These are phyloP conservation scores for Drosophila malerkotliana DNA, from an alignment of 1,140 invertebrate genomes.

Conservation along the genomic window DNA sequence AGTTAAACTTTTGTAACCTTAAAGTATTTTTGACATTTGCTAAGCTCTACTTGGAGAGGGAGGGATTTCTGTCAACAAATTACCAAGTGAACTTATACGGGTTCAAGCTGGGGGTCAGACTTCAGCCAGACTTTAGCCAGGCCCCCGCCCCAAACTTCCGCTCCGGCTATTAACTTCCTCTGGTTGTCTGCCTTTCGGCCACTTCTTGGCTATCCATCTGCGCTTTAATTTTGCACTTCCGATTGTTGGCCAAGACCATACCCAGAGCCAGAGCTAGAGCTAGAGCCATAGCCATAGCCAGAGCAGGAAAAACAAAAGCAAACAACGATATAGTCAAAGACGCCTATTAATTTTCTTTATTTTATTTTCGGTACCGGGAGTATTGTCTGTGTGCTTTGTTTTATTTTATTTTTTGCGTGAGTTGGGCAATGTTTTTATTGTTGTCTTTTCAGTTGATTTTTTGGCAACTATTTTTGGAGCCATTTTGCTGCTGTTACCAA, in stretches of 20 bases:
- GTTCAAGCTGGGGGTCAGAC: constrained; percentile 32
- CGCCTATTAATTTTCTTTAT: constrained; percentile 60
- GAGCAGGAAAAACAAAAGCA: constrained; percentile 34
- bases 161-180: constrained; percentile 31
- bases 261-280: neutral
- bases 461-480: constrained; percentile 47
- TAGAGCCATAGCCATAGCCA: neutral
- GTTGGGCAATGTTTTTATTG: constrained; percentile 43
- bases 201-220: constrained; percentile 48
- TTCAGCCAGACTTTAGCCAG: constrained; percentile 30
- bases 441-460: constrained; percentile 53
- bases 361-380: constrained; percentile 1
- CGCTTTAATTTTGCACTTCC: constrained; percentile 61
- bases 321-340: constrained; percentile 48
- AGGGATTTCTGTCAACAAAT: constrained; percentile 18
- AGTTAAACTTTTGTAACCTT: neutral
- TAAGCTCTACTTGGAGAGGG: constrained; percentile 7
- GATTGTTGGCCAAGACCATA: constrained; percentile 52
- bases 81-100: constrained; percentile 44
- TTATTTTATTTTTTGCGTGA: constrained; percentile 1
- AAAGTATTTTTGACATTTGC: constrained; percentile 12
- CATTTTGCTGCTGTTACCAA: constrained; percentile 50
- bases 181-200: constrained; percentile 32
- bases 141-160: constrained; percentile 18
- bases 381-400: constrained; percentile 14